These are phyloP conservation scores for Poeciliopsis turneri DNA, from an alignment of 2,797 vertebrate species.

Conservation along the genomic window DNA sequence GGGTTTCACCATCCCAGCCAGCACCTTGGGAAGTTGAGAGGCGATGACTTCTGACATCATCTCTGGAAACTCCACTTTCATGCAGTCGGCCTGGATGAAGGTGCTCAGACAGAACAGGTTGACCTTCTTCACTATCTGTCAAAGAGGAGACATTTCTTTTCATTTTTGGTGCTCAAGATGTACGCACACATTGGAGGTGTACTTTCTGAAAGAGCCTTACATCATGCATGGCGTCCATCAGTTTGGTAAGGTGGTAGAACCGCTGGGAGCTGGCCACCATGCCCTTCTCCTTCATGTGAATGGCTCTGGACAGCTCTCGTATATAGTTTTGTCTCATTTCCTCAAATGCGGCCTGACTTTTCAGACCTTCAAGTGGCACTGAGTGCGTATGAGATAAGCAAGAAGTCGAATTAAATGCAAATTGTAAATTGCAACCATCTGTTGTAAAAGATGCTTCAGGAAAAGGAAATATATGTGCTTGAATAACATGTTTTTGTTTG, in stretches of 20 bases:
- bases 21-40: constrained; percentile 95
- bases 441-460: neutral
- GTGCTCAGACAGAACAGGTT: constrained; percentile 97
- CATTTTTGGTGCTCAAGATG: constrained; percentile 1
- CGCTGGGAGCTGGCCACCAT: constrained; percentile 91
- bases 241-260: constrained; percentile 95
- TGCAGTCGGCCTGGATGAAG: constrained; percentile 93
- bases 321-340: constrained; percentile 98
- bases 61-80: constrained; percentile 97
- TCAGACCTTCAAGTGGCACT: constrained; percentile 97
- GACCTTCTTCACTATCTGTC: constrained; percentile 97
- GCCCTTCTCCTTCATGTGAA: constrained; percentile 90
- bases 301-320: constrained; percentile 90
- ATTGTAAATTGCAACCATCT: neutral
- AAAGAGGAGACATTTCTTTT: constrained; percentile 20
- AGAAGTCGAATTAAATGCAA: neutral
- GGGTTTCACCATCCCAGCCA: constrained; percentile 98
- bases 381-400: neutral
- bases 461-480: constrained; percentile 8
- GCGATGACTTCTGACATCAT: constrained; percentile 99
- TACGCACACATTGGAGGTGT: neutral
- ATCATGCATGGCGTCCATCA: constrained; percentile 96
- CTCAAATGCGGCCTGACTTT: constrained; percentile 93
- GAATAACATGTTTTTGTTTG: constrained; percentile 1
- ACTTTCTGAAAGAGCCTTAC: constrained; percentile 47